phyloP scores from a whole-genome alignment of 2,888 invertebrate genomes.

The Drosophila ezoana region DNA sequence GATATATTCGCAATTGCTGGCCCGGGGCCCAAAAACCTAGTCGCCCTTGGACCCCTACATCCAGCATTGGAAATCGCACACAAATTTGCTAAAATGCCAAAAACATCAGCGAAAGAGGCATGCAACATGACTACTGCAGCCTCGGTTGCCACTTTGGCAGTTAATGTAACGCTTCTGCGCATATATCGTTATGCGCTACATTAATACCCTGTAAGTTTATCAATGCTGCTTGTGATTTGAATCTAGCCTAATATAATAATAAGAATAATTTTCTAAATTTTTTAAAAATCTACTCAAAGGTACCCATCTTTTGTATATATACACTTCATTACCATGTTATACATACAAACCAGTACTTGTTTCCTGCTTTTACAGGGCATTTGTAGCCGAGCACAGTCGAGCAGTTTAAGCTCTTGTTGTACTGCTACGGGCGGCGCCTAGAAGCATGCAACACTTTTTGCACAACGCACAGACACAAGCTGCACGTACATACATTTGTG shows the following conservation, averaged over 20 bases:
- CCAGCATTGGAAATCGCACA: constrained; percentile 54
- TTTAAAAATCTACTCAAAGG: no score
- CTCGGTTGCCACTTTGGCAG: constrained; percentile 41
- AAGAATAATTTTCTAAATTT: no score
- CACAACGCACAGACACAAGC: constrained; percentile 18
- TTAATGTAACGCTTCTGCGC: constrained; percentile 61
- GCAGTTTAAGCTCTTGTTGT: background rate
- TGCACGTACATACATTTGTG: constrained; percentile 21
- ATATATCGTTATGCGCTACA: constrained; percentile 31
- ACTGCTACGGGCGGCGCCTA: constrained; percentile 23
- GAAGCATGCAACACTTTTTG: constrained; percentile 54
- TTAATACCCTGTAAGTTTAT: constrained; percentile 31
- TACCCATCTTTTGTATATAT: no score
- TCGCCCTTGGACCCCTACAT: constrained; percentile 3
- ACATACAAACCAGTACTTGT: background rate
- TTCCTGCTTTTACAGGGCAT: background rate
- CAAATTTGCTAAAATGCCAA: constrained; percentile 63
- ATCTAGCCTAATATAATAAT: no score
- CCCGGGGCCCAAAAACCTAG: constrained; percentile 24
- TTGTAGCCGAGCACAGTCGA: background rate
- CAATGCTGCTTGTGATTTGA: background rate
- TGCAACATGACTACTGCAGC: constrained; percentile 29
- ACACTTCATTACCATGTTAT: background rate
- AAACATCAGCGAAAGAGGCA: constrained; percentile 44
- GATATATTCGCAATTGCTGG: constrained; percentile 38